These are phyloP conservation scores for Micropterix aruncella DNA, from an alignment of 2,888 invertebrate genomes.

Conservation along the genomic window DNA sequence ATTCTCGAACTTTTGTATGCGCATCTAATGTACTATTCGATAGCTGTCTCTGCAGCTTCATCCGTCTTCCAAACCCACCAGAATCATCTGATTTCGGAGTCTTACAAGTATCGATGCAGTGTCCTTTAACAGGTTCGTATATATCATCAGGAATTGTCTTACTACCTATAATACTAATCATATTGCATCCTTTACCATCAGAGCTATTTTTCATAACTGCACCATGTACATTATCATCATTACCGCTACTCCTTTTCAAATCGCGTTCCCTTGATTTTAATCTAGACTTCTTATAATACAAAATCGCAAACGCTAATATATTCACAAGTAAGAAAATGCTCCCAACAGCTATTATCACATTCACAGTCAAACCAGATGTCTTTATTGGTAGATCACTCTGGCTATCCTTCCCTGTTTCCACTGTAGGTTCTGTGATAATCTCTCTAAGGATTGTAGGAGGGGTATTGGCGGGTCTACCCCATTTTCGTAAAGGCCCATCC, in stretches of 20 bases:
- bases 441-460: neutral
- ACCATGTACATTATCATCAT: conserved; percentile 35
- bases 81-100: conserved; percentile 40
- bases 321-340: conserved; percentile 61
- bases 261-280: conserved; percentile 34
- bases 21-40: conserved; percentile 74
- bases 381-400: conserved; percentile 25
- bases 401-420: conserved; percentile 15
- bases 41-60: conserved; percentile 54
- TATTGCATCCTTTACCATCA: conserved; percentile 39
- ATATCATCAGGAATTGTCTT: conserved; percentile 30
- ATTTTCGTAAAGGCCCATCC: conserved; percentile 14
- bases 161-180: conserved; percentile 35
- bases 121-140: conserved; percentile 35
- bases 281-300: conserved; percentile 52
- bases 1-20: conserved; percentile 73
- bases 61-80: conserved; percentile 41
- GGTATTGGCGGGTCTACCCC: conserved; percentile 1
- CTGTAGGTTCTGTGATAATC: conserved; percentile 15
- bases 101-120: conserved; percentile 38
- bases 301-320: conserved; percentile 48
- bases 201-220: conserved; percentile 33
- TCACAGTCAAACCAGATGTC: conserved; percentile 45
- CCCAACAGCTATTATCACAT: conserved; percentile 48
- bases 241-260: conserved; percentile 28